A percentile compares a stretch with the other conserved stretches of the same genome.
These are phyloP conservation scores for Prinia subflava DNA, from an alignment of 2,113 vertebrate genomes.

Conservation along the genomic window DNA sequence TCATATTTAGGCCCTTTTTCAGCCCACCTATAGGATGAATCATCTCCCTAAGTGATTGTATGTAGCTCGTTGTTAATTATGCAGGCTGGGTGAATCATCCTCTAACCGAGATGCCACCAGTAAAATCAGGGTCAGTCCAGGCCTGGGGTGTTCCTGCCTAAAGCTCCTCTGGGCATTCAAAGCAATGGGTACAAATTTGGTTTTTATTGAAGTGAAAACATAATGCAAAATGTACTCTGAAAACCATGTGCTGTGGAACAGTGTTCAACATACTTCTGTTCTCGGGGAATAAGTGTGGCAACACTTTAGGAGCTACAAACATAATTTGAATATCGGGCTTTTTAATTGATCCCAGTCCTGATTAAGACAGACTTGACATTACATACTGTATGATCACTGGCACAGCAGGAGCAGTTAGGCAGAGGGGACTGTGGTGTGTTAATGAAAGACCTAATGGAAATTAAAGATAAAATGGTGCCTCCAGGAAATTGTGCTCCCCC, in stretches of 20 bases:
- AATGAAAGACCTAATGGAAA: conserved; percentile 32
- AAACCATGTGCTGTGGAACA: not conserved
- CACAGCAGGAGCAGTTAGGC: conserved; percentile 9
- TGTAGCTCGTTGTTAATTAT: not conserved
- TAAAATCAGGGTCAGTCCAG: not conserved
- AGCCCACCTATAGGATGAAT: not conserved
- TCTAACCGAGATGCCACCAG: not conserved
- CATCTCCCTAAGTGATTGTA: not conserved
- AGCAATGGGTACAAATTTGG: not conserved
- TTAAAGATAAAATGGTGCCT: conserved; percentile 41
- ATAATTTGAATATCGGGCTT: not conserved
- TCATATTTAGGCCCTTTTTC: not conserved
- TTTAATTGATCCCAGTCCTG: conserved; percentile 1
- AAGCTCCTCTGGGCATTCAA: not conserved
- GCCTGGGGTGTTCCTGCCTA: not conserved
- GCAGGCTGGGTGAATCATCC: not conserved
- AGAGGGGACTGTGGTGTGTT: not conserved
- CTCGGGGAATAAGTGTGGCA: not conserved
- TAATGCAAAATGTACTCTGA: not conserved
- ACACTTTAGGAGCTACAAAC: not conserved
- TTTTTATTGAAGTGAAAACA: not conserved
- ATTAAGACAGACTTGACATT: not conserved
- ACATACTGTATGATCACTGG: not conserved
- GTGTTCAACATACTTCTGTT: not conserved
- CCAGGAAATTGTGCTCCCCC: not conserved